Percentiles rank a stretch among this genome's conserved stretches.
Evolutionary conservation across 2,888 invertebrate genomes (phyloP).

Genomic region (Drosophila meridionalis): DNA sequence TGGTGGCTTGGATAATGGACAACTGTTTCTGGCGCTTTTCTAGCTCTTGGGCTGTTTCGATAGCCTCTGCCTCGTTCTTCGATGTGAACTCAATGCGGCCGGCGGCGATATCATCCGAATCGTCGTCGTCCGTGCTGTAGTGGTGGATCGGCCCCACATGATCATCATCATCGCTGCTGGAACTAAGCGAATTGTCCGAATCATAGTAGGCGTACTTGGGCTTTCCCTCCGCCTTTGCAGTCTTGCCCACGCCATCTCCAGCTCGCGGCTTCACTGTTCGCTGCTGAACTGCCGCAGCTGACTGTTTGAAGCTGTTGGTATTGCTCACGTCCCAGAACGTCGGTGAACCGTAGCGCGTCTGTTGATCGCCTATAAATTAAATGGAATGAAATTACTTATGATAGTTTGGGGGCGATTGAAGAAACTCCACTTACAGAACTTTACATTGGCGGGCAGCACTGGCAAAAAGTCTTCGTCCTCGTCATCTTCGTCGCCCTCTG

Average conservation of each 20-base stretch:
- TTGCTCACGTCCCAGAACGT: constrained; percentile 84
- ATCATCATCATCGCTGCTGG: constrained; percentile 85
- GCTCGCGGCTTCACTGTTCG: constrained; percentile 20
- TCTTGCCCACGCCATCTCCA: background rate
- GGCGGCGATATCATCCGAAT: constrained; percentile 86
- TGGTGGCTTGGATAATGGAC: constrained; percentile 84
- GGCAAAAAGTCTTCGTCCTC: constrained; percentile 85
- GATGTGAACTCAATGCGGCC: constrained; percentile 93
- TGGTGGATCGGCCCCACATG: constrained; percentile 50
- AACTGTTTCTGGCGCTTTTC: constrained; percentile 84
- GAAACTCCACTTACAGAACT: constrained; percentile 86
- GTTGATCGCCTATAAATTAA: constrained; percentile 80
- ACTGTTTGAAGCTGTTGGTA: constrained; percentile 47
- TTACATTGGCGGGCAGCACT: constrained; percentile 88
- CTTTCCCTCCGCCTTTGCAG: constrained; percentile 23
- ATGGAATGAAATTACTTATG: background rate
- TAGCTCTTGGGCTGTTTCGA: constrained; percentile 88
- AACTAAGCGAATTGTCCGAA: constrained; percentile 86
- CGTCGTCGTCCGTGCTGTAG: constrained; percentile 80
- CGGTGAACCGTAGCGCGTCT: constrained; percentile 84
- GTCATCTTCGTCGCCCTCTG: constrained; percentile 85
- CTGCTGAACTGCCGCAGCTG: constrained; percentile 6
- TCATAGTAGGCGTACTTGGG: constrained; percentile 76
- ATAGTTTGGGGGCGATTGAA: constrained; percentile 20
- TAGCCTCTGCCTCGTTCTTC: constrained; percentile 93